These are phyloP conservation scores for Gopherus flavomarginatus DNA, from an alignment of 2,113 vertebrate genomes.

Conservation along the genomic window DNA sequence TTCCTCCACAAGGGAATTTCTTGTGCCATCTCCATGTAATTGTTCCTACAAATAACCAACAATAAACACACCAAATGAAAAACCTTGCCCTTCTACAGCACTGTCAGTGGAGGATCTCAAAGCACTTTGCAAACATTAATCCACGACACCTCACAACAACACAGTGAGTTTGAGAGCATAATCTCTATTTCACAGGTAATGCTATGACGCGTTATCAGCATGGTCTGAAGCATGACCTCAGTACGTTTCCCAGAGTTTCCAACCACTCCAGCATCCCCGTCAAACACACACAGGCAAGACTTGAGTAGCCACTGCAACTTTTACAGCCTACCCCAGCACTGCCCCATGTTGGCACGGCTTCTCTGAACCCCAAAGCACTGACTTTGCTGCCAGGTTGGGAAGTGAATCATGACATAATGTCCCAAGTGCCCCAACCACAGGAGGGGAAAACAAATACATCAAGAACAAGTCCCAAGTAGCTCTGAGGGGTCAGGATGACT, in stretches of 20 bases:
- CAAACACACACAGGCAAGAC: neutral
- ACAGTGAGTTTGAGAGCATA: neutral
- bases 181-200: neutral
- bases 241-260: neutral
- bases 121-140: neutral
- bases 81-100: neutral
- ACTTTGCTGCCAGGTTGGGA: neutral
- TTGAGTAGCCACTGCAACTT: neutral
- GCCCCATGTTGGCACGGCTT: neutral
- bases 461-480: slow-evolving; percentile 11
- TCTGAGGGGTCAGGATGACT: slow-evolving; percentile 14
- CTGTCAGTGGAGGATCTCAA: neutral
- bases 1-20: neutral
- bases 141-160: neutral
- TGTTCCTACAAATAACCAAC: neutral
- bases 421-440: neutral
- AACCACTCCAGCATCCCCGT: neutral
- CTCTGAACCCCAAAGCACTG: neutral
- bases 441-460: neutral
- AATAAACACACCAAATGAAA: neutral
- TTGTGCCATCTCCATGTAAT: neutral
- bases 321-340: neutral
- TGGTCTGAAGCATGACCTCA: neutral
- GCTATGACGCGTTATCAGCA: neutral
- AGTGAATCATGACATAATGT: neutral